Base-by-base conservation (phyloP, 2,113 vertebrate genomes). In the Archocentrus centrarchus region DNA sequence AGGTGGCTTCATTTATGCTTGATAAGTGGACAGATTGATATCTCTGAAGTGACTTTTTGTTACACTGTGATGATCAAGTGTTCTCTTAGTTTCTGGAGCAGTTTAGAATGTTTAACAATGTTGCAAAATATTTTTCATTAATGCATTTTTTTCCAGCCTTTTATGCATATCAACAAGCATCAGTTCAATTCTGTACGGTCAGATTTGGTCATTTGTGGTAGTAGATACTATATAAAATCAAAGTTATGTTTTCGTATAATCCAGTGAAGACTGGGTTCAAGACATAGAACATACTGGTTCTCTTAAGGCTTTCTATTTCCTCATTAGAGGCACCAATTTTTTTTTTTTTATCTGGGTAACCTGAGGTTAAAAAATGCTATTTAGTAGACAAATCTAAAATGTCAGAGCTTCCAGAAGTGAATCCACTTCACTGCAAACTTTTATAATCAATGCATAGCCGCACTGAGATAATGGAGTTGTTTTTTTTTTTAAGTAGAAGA, bases 401-500 rank as follows among this genome's bases (percentile, higher is more conserved):
- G n/a, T 35, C 32, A 75, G 59, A 27, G 50, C 18, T 70, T 55
- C 6, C 47, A 57, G 24, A 11, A 50, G 24, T 59, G 35, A 79
- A 50, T 75, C 61, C 47, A 55, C 6, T 5, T 32, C 32, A 73
- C 64, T 62, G 20, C 57, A 77, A 80, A 27, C 27, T 39, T 79
- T 86, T 17, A 20, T 76, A 68, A 59, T 80, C 11, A 85, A 4
- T 47, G 4, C 44, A 53, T 44, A 27, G 4, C 39, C 27, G 76
- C 50, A 63, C 27, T 7, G 14, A 75, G 60, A 81, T 58, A 61
- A 82, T 62, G 3, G n/a, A 80, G 73, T 47, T 80, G 37, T 2
- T 39, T 37, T 8, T 37, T 37, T 39, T 39, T 39, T 39, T 9
- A 8, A 39, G 37, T 3, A 11, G 64, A 68, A 47, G 41, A 68